These are phyloP conservation scores for Merluccius polli DNA, from an alignment of 2,797 vertebrate genomes.

Conservation along the genomic window DNA sequence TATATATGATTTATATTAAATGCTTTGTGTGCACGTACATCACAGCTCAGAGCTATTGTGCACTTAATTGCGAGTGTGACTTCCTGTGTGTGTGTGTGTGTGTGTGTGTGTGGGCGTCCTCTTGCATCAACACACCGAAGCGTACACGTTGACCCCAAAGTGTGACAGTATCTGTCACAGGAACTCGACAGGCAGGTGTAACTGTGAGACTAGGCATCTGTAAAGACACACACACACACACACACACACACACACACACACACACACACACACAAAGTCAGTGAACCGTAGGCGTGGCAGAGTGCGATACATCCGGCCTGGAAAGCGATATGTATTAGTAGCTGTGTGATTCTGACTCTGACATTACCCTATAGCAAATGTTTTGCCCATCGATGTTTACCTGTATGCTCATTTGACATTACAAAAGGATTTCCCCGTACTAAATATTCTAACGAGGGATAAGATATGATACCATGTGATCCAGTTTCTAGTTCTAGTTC, in stretches of 20 bases:
- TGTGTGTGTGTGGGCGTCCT: constrained; percentile 42
- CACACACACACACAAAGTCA: constrained; percentile 48
- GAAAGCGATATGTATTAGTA: not conserved
- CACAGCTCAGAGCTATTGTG: not conserved
- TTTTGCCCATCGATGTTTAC: not conserved
- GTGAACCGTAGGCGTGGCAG: constrained; percentile 41
- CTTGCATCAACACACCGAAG: constrained; percentile 29
- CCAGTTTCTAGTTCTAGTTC: not conserved
- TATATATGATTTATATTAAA: not conserved
- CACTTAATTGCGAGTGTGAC: not conserved
- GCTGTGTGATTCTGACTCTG: not conserved
- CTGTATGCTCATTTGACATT: not conserved
- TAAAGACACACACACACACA: constrained; percentile 40
- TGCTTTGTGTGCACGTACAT: not conserved
- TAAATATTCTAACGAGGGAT: not conserved
- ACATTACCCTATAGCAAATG: not conserved
- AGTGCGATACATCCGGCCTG: constrained; percentile 23
- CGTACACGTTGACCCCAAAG: constrained; percentile 31
- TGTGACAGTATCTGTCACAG: constrained; percentile 51
- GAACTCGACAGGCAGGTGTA: constrained; percentile 56
- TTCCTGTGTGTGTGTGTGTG: constrained; percentile 35
- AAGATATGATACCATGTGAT: not conserved
- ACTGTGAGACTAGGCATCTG: constrained; percentile 32
- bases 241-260: constrained; percentile 44
- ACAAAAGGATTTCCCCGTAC: not conserved